Evolutionary conservation across 1,140 invertebrate species (phyloP).

Genomic region (Amyelois transitella): DNA sequence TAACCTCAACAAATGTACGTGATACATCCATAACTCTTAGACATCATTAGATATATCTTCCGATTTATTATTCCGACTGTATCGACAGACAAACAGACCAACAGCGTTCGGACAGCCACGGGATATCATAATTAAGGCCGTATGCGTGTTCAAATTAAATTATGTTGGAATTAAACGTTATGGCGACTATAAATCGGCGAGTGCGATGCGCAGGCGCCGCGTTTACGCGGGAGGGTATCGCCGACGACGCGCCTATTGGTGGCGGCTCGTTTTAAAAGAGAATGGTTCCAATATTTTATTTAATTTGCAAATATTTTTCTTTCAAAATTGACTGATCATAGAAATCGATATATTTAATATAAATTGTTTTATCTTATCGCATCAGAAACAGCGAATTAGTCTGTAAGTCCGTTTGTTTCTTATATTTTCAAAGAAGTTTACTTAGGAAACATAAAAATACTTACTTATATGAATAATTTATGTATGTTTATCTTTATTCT

Average conservation of each 20-base stretch:
- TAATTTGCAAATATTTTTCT: no score
- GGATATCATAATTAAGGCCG: conserved; percentile 69
- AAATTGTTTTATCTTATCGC: no score
- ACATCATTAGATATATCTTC: neutral
- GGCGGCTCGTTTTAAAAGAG: neutral
- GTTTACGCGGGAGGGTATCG: conserved; percentile 52
- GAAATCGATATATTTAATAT: no score
- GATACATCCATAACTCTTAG: neutral
- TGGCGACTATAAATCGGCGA: conserved; percentile 49
- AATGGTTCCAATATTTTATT: no score
- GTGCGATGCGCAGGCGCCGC: conserved; percentile 48
- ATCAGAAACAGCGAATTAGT: no score
- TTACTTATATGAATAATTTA: no score
- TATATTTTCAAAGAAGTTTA: no score
- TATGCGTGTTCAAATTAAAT: conserved; percentile 66
- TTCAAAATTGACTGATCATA: no score
- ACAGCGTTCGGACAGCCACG: conserved; percentile 2
- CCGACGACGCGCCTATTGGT: conserved; percentile 26
- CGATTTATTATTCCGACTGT: neutral
- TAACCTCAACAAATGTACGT: neutral
- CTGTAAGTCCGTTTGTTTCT: no score
- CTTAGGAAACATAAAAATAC: no score
- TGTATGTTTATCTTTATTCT: no score
- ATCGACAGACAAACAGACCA: neutral
- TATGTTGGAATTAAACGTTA: conserved; percentile 66